Base-by-base conservation (phyloP, 2,888 invertebrate genomes). In the Ephialtes manifestator region DNA sequence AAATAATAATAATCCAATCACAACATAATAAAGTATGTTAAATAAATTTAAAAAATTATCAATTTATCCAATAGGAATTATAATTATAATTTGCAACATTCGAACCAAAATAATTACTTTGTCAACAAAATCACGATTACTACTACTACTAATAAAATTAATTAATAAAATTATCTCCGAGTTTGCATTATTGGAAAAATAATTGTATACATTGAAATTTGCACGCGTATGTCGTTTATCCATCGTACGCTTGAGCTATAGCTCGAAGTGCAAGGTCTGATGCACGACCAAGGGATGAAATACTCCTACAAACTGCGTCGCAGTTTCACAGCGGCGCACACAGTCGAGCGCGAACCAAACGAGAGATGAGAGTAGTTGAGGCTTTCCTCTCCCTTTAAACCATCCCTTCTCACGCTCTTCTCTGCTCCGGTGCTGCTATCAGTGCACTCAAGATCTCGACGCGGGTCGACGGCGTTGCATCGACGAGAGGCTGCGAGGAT, bases 371-470 rank as follows among this genome's bases (percentile, higher is more conserved):
- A 75, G 75, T 75, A 75, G 75, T 75, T 20, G 46, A 75, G 48
- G 63, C 75, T 31, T 75, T 75, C 20, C 63, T 20, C 51, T 39
- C 24, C 35, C 74, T 18, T 5, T 67, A 63, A 79, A 75, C 74
- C 74, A 68, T 65, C 43, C 67, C 31, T 68, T 80, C 76, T 71
- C 70, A 20, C 18, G 63, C 55, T 20, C 65, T 65, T 68, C 60
- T 72, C 48, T 82, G 88, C 90, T 89, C 88, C 20, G 84, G 78
- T 86, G 81, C 88, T 87, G 89, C 90, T 92, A 92, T 92, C 93
- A 88, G 90, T 88, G 91, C 92, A 91, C 90, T 93, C 91, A 91
- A 90, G 90, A 91, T 90, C 91, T 90, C 88, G 88, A 88, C 28
- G 65, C 55, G 67, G 68, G 51, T 77, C 84, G 72, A 75, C 81